These are phyloP conservation scores for Nothocercus julius DNA, from an alignment of 2,113 vertebrate genomes.

Conservation along the genomic window DNA sequence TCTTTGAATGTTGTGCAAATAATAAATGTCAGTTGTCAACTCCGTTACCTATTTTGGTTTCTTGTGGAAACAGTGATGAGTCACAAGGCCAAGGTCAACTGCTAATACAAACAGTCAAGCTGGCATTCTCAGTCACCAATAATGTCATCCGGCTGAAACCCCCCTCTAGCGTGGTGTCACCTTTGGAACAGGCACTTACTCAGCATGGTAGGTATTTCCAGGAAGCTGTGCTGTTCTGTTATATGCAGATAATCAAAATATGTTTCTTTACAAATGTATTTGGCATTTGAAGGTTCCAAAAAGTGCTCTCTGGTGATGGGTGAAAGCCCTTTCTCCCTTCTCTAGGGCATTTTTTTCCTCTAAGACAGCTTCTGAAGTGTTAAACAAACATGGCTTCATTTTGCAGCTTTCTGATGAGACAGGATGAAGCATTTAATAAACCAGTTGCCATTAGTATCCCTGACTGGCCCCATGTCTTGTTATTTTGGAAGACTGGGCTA, in stretches of 20 bases:
- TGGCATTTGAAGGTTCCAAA: background rate
- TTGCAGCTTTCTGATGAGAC: background rate
- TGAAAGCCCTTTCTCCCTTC: background rate
- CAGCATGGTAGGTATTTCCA: slow-evolving; percentile 85
- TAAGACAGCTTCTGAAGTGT: background rate
- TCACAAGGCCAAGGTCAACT: slow-evolving; percentile 92
- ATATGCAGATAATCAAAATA: background rate
- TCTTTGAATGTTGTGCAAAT: background rate
- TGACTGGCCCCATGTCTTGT: background rate
- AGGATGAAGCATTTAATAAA: background rate
- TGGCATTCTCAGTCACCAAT: slow-evolving; percentile 96
- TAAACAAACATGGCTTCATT: background rate
- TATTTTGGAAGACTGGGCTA: background rate
- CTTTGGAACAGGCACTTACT: slow-evolving; percentile 93
- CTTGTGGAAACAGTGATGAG: slow-evolving; percentile 82
- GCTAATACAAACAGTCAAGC: slow-evolving; percentile 94
- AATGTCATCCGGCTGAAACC: slow-evolving; percentile 96
- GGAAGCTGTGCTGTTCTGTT: background rate
- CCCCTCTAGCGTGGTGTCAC: slow-evolving; percentile 87
- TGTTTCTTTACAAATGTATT: background rate
- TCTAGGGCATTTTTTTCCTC: background rate
- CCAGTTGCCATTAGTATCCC: background rate
- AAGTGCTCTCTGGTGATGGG: background rate
- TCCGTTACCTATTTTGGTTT: slow-evolving; percentile 24
- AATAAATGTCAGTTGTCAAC: background rate